phyloP scores from a whole-genome alignment of 2,113 vertebrate species.

The Neodon shergylaensis region DNA sequence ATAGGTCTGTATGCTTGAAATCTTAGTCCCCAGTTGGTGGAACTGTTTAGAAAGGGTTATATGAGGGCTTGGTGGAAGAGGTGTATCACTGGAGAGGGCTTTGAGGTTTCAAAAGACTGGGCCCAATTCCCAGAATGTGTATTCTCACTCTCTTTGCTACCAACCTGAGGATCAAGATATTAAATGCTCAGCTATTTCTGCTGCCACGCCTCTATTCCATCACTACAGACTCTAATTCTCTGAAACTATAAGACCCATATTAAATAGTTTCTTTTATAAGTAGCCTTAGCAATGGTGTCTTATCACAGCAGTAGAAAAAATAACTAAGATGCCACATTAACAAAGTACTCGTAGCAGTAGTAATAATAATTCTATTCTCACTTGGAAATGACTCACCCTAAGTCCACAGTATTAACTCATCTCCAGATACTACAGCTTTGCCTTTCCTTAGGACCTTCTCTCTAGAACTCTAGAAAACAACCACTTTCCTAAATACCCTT shows the following conservation, averaged over 20 bases:
- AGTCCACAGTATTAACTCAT: background rate
- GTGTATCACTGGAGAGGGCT: background rate
- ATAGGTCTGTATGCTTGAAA: background rate
- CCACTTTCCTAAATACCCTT: slow-evolving; percentile 18
- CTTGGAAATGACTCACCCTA: slow-evolving; percentile 22
- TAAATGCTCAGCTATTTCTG: background rate
- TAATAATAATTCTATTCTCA: background rate
- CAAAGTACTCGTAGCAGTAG: background rate
- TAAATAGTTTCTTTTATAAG: background rate
- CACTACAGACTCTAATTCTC: background rate
- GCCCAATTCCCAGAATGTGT: background rate
- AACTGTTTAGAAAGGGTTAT: background rate
- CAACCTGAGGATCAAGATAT: background rate
- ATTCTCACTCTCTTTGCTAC: background rate
- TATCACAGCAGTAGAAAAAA: background rate
- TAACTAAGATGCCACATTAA: background rate
- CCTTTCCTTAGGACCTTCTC: slow-evolving; percentile 7
- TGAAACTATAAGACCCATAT: background rate
- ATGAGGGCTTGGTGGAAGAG: background rate
- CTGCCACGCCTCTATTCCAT: background rate
- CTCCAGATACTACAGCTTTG: background rate
- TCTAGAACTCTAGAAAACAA: slow-evolving; percentile 6
- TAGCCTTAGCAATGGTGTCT: background rate
- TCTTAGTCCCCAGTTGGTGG: background rate
- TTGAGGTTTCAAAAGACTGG: background rate